Evolutionary conservation across 2,797 vertebrate genomes (phyloP).

Genomic region (Moxostoma hubbsi): DNA sequence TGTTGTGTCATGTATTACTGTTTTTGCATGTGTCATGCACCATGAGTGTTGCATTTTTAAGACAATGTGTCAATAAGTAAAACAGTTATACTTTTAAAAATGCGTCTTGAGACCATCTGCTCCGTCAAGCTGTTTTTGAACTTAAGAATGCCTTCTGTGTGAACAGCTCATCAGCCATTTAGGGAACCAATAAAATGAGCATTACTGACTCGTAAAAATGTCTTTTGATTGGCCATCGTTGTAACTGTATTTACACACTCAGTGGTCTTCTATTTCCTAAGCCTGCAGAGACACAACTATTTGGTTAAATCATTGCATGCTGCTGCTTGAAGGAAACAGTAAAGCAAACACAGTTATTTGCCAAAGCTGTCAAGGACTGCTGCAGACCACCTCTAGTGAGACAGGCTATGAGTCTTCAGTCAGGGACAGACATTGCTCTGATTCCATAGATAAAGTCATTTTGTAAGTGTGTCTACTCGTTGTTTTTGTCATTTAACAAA

Average conservation of each 20-base stretch:
- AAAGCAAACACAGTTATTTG: conserved; percentile 53
- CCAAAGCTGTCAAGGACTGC: conserved; percentile 28
- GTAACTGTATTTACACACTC: conserved; percentile 22
- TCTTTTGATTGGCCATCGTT: conserved; percentile 28
- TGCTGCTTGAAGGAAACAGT: conserved; percentile 44
- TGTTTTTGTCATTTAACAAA: conserved; percentile 63
- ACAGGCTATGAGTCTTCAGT: conserved; percentile 57
- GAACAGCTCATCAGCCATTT: background rate
- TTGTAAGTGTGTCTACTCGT: conserved; percentile 69
- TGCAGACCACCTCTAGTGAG: conserved; percentile 18
- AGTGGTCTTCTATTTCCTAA: conserved; percentile 18
- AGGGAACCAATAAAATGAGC: background rate
- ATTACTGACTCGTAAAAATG: background rate
- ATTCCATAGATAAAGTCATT: conserved; percentile 76
- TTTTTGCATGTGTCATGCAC: too few species aligned
- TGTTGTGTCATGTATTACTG: too few species aligned
- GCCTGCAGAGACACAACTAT: conserved; percentile 40
- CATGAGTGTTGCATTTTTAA: too few species aligned
- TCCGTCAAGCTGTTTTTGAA: too few species aligned
- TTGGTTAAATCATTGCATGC: conserved; percentile 38
- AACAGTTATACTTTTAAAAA: too few species aligned
- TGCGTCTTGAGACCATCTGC: too few species aligned
- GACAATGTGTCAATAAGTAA: too few species aligned
- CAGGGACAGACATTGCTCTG: conserved; percentile 64
- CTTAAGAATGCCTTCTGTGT: too few species aligned